Evolutionary conservation across 2,797 vertebrate genomes (phyloP), one percentile per base, ranked within the genome.

Genomic region (Anableps anableps): DNA sequence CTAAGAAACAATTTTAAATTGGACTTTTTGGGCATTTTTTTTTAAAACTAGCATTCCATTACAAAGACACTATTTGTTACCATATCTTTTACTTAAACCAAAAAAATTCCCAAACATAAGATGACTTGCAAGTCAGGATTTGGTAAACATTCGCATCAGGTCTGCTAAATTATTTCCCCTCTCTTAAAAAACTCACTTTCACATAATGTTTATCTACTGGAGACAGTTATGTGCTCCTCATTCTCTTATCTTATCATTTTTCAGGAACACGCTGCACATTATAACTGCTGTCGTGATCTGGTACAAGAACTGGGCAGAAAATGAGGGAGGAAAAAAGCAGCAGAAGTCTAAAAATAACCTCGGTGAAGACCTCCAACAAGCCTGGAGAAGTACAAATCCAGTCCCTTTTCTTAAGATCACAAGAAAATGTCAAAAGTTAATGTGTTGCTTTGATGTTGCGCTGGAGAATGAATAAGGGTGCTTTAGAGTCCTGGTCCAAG

Each of bases 381-480:
- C 31, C 41, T 3, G 14, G 16, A 70, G 66, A 8, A 45, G 38
- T 45, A 70, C 41, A 70, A 70, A 70, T 70, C 66, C 26, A 45
- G 23, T 43, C 26, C 68, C 26, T 71, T 45, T 31, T 45, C 8
- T 45, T 41, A 71, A 45, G 41, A n/a, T 45, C 68, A 71, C 13
- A 29, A 71, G 68, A 71, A 45, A 71, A 43, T 71, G 68, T 43
- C 68, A 45, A 41, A 71, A 71, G 68, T 29, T 71, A 71, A n/a
- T 71, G 41, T 45, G 41, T 29, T 71, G 38, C 68, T 71, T 71
- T 71, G 38, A 71, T 71, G 68, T 29, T 8, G 68, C 11, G 38
- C 19, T 66, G 34, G 34, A 38, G 62, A 68, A 68, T 3, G 62
- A 66, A 38, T 1, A 45, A 71, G 26, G 68, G 26, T 6, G 26